phyloP scores from a whole-genome alignment of 2,113 vertebrate genomes.

The Spea multiplicata region DNA sequence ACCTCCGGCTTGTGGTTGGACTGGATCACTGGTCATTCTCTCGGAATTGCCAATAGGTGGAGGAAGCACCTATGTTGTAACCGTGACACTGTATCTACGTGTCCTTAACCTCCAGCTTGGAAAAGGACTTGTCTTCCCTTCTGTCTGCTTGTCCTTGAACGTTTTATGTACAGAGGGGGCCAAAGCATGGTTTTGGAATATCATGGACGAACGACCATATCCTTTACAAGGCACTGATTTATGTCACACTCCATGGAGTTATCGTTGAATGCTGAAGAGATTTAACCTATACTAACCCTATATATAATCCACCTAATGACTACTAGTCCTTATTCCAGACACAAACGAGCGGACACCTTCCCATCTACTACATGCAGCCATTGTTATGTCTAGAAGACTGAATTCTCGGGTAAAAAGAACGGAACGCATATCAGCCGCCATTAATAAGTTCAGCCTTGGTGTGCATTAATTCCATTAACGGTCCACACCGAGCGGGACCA shows the following conservation, averaged over 20 bases:
- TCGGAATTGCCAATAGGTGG: too few species aligned
- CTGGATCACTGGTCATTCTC: too few species aligned
- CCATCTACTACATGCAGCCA: background rate
- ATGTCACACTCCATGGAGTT: background rate
- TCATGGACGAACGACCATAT: background rate
- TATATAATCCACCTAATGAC: background rate
- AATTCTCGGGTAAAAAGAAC: too few species aligned
- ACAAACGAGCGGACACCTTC: background rate
- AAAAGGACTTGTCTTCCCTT: background rate
- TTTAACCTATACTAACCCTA: background rate
- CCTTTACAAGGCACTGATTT: background rate
- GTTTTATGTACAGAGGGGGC: background rate
- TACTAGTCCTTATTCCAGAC: background rate
- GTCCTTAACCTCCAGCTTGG: too few species aligned
- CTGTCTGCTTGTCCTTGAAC: background rate
- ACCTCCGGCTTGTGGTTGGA: too few species aligned
- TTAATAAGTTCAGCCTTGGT: background rate
- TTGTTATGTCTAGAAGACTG: background rate
- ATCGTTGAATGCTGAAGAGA: conserved; percentile 1
- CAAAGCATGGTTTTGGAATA: background rate
- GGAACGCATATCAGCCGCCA: background rate
- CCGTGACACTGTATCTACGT: too few species aligned
- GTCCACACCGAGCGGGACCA: background rate
- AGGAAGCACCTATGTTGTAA: too few species aligned
- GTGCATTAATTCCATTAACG: background rate